Base-by-base conservation (phyloP, 2,888 invertebrate genomes). In the Lasioglossum pauxillum region DNA sequence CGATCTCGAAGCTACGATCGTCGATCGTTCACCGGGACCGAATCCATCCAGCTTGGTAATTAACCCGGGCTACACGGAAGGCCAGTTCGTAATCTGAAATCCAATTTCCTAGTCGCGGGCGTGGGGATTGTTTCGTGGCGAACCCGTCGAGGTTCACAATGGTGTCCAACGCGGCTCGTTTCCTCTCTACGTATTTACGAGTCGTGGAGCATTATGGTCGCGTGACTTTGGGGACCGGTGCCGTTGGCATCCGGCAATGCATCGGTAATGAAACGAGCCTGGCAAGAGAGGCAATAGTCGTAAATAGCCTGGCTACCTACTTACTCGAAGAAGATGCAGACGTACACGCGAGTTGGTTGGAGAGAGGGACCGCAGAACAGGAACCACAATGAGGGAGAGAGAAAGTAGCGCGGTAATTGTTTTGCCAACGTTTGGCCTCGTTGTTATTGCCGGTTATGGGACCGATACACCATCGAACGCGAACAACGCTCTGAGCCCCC, bases 201-300 rank as follows among this genome's bases (percentile, higher is more conserved):
- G 91, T 80, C 53, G 80, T 69, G 87, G 83, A 41, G 87, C 81
- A 85, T 89, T 90, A 84, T 84, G 88, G 87, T 93, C 92, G 92
- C 93, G 91, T 92, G 93, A 93, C 92, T 93, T 93, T 91, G 88
- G 89, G 89, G 85, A 87, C 90, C 89, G 82, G 87, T 86, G 88
- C 86, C 77, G 74, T 75, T 86, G 85, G 90, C 91, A 90, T 93
- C 92, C 91, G 88, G 91, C 92, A 90, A 93, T 92, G 92, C 91
- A 91, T 92, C 89, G 90, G 84, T 93, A 93, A 94, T 93, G 93
- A 92, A 93, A 93, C 90, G 90, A 90, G 88, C 82, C 83, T 27
- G 78, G 82, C 80, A 82, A 67, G 35, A 35, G 84, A 90, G 90
- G 91, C 91, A 91, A 92, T 91, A 93, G 91, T 93, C 93, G 91